Percentiles rank a stretch among this genome's conserved stretches.
These are phyloP conservation scores for Caligus rogercresseyi DNA, from an alignment of 1,140 invertebrate species.

Conservation along the genomic window DNA sequence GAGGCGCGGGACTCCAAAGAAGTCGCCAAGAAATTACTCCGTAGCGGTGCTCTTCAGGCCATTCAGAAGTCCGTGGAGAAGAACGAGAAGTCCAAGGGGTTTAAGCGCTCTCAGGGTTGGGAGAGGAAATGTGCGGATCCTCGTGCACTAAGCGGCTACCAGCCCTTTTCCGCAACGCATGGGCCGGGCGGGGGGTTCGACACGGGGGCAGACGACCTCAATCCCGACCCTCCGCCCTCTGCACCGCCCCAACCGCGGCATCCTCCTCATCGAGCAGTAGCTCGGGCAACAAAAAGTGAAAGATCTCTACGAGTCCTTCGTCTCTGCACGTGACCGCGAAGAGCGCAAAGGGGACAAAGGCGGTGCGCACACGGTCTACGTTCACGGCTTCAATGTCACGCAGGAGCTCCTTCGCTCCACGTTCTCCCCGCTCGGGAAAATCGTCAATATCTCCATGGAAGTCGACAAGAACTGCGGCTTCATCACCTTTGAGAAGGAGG, in stretches of 20 bases:
- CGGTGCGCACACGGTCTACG: slow-evolving; percentile 66
- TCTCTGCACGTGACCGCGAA: slow-evolving; percentile 49
- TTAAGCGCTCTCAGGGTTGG: slow-evolving; percentile 38
- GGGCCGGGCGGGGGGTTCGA: slow-evolving; percentile 36
- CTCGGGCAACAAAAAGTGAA: slow-evolving; percentile 31
- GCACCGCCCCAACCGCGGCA: neutral
- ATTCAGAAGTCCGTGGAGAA: slow-evolving; percentile 47
- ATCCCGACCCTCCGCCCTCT: neutral
- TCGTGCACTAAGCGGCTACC: slow-evolving; percentile 50
- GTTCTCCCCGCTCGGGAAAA: slow-evolving; percentile 55
- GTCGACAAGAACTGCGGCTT: slow-evolving; percentile 65
- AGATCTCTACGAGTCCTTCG: slow-evolving; percentile 75
- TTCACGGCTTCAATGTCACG: slow-evolving; percentile 55
- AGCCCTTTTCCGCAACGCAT: slow-evolving; percentile 68
- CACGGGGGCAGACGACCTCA: slow-evolving; percentile 25
- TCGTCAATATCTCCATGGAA: slow-evolving; percentile 75
- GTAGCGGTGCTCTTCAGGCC: slow-evolving; percentile 74
- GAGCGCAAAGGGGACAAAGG: slow-evolving; percentile 41
- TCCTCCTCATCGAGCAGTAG: too few species aligned
- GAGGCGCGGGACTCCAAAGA: slow-evolving; percentile 81
- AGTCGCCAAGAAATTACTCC: slow-evolving; percentile 80
- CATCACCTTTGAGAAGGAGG: slow-evolving; percentile 76
- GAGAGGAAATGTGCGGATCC: slow-evolving; percentile 52
- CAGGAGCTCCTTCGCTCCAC: slow-evolving; percentile 62
- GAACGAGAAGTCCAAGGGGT: slow-evolving; percentile 56